A percentile compares a stretch with the other conserved stretches of the same genome.
These are phyloP conservation scores for Riparia riparia DNA, from an alignment of 2,113 vertebrate genomes.

Conservation along the genomic window DNA sequence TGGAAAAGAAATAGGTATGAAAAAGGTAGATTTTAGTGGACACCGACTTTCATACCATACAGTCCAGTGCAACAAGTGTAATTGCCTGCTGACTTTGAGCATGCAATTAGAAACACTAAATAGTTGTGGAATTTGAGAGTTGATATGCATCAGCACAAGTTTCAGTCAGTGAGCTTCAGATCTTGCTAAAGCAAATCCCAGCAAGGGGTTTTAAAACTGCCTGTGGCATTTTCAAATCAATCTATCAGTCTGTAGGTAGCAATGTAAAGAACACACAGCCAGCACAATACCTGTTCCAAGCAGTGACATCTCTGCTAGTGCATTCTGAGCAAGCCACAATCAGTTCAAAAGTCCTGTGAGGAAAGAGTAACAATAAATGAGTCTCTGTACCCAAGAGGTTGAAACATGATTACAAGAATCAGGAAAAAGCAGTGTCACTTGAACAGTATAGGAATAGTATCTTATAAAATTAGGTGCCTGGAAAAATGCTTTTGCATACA, in stretches of 20 bases:
- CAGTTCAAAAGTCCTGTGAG: neutral
- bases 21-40: neutral
- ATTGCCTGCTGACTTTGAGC: neutral
- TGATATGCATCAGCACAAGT: neutral
- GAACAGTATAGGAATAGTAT: neutral
- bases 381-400: neutral
- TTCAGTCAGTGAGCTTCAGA: neutral
- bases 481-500: neutral
- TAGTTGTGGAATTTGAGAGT: neutral
- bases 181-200: neutral
- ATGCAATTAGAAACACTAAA: neutral
- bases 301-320: neutral
- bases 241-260: slow-evolving; percentile 45
- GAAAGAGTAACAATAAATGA: neutral
- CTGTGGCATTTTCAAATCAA: slow-evolving; percentile 42
- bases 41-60: neutral
- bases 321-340: neutral
- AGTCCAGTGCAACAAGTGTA: neutral
- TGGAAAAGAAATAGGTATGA: neutral
- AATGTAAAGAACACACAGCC: slow-evolving; percentile 13
- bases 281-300: neutral
- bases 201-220: slow-evolving; percentile 47
- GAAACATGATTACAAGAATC: neutral
- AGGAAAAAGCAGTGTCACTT: neutral
- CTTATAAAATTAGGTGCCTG: neutral